Conservation (phyloP, 2,113 vertebrate genomes). For the Circaetus gallicus region DNA sequence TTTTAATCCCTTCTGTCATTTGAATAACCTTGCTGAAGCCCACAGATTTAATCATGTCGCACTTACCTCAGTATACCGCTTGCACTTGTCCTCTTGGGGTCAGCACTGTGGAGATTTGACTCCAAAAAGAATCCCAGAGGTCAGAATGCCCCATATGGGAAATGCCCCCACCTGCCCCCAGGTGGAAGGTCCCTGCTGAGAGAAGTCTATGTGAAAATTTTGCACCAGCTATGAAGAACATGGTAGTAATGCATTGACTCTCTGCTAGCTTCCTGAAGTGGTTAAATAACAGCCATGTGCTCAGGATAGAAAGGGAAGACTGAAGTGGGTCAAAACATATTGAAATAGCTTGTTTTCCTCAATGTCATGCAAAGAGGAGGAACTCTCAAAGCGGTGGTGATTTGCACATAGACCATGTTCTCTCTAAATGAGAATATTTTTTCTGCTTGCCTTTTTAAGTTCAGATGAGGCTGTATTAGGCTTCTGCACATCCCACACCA, state of each 20-base stretch:
- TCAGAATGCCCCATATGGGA: not conserved
- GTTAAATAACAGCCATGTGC: not conserved
- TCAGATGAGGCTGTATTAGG: not conserved
- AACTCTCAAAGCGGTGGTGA: not conserved
- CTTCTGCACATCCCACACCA: not conserved
- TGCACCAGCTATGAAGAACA: not conserved
- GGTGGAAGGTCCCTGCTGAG: not conserved
- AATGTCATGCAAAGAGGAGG: not conserved
- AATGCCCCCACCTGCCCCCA: not conserved
- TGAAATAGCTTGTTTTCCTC: not conserved
- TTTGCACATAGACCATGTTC: not conserved
- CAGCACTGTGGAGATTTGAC: not conserved
- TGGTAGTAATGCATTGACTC: not conserved
- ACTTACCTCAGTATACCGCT: not conserved
- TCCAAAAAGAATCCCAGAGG: not conserved
- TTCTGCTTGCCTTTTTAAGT: not conserved
- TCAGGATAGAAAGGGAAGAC: not conserved
- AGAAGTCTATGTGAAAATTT: not conserved
- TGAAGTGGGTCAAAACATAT: not conserved
- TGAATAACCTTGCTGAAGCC: not conserved
- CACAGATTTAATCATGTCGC: not conserved
- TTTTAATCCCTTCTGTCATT: conserved; percentile 21
- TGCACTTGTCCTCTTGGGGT: not conserved
- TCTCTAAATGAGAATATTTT: not conserved
- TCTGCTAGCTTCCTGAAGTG: not conserved